Evolutionary conservation across 2,888 invertebrate species (phyloP), one percentile per base, ranked within the genome.

Genomic region (Apamea monoglypha): DNA sequence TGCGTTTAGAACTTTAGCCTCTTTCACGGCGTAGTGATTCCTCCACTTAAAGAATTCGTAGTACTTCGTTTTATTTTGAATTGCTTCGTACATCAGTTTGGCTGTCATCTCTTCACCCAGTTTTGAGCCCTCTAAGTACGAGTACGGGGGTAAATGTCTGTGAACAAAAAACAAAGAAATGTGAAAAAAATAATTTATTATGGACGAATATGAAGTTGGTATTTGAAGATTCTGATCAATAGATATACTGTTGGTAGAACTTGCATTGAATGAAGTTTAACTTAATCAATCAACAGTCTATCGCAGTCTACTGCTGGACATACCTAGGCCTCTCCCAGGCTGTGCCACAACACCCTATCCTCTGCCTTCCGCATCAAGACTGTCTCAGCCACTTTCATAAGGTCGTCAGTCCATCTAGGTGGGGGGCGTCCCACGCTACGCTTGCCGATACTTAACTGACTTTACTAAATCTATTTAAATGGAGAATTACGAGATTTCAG

Each of bases 21-120:
- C 85, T 21, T 86, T 90, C 47, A 96, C 84, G 2, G 78, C 74
- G 83, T 95, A 96, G 76, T 95, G 92, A 74, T 94, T 93, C 71
- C 89, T 92, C 96, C 95, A 96, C 32, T 90, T 88, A 83, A 96
- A 96, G 87, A 91, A 95, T 5, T 95, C 91, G 73, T 91, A 91
- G 83, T 96, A 96, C 0, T 83, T 81, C 0, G 88, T 85, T 40
- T 86, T 90, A 78, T 95, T 88, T 1, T 81, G 77, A 1, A 94
- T 94, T 1, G 93, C 88, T 3, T 91, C 88, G 70, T 92, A 75
- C 87, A 96, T 96, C 1, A 74, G 82, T 61, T 84, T 82, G 0
- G 96, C 96, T 44, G 95, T 78, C 1, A 82, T 75, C 2, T 90
- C 76, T n/a, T 87, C 87, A 0, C 92, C 92, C 1, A 91, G 82